These are phyloP conservation scores for Macquaria ambigua DNA, from an alignment of 2,113 vertebrate genomes.

Conservation along the genomic window DNA sequence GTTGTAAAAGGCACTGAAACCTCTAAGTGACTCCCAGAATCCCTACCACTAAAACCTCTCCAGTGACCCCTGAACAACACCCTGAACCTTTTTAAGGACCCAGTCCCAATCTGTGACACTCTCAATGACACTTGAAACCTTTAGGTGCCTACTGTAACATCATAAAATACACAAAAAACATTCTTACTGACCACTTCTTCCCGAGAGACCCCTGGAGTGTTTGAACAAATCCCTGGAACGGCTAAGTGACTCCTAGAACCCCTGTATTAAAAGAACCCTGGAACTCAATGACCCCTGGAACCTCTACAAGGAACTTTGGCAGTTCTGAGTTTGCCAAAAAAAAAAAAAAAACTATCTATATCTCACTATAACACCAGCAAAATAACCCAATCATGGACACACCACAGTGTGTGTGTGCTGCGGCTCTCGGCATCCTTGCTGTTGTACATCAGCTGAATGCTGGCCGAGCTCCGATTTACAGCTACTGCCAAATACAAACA, in stretches of 20 bases:
- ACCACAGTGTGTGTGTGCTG: conserved; percentile 33
- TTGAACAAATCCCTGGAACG: not conserved
- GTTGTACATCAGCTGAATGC: conserved; percentile 72
- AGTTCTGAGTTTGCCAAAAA: not conserved
- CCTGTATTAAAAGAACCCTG: not conserved
- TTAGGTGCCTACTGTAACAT: not conserved
- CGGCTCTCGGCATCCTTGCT: conserved; percentile 59
- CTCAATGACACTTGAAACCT: not conserved
- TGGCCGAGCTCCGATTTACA: conserved; percentile 72
- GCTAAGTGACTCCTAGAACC: not conserved
- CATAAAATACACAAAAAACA: not conserved
- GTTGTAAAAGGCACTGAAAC: no score
- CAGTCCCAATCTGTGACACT: not conserved
- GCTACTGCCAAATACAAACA: conserved; percentile 52
- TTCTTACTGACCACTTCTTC: not conserved
- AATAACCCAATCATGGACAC: conserved; percentile 62
- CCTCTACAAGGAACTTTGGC: not conserved
- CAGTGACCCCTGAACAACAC: not conserved
- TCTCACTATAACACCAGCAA: conserved; percentile 43
- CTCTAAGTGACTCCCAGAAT: not conserved
- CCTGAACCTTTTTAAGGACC: not conserved
- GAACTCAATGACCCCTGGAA: conserved; percentile 19
- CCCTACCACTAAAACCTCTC: not conserved
- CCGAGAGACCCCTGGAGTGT: not conserved
- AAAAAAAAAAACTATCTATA: conserved; percentile 19